phyloP scores from a whole-genome alignment of 2,113 vertebrate genomes.

The Hyperopisus bebe region DNA sequence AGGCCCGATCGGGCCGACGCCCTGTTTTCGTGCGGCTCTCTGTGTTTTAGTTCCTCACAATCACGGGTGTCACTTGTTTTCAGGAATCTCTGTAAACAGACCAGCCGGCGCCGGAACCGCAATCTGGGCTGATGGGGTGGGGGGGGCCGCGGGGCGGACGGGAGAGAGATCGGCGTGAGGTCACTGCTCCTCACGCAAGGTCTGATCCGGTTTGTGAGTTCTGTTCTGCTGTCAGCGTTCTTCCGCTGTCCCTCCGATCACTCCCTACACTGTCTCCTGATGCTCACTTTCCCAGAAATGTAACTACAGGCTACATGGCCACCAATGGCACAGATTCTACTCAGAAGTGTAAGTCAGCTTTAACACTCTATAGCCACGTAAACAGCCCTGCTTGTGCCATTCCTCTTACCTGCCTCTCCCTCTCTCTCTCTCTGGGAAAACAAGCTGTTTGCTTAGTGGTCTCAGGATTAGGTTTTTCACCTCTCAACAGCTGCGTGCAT shows the following conservation, averaged over 20 bases:
- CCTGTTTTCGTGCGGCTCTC: background rate
- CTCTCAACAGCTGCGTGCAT: conserved; percentile 16
- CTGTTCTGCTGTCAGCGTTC: background rate
- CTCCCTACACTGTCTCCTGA: background rate
- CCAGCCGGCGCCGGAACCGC: background rate
- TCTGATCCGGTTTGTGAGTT: background rate
- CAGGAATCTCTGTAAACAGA: conserved; percentile 15
- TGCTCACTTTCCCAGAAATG: background rate
- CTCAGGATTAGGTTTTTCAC: conserved; percentile 7
- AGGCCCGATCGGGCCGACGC: background rate
- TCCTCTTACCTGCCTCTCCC: background rate
- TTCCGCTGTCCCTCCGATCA: background rate
- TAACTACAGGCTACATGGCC: background rate
- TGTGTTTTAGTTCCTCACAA: conserved; percentile 5
- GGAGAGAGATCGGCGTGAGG: background rate
- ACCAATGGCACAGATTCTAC: background rate
- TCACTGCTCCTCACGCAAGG: background rate
- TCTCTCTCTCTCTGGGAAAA: too few relatives aligned
- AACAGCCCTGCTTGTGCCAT: background rate
- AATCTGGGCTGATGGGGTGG: background rate
- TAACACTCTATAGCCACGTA: background rate
- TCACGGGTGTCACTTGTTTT: conserved; percentile 19
- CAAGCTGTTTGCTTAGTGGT: background rate
- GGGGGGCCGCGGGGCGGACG: background rate
- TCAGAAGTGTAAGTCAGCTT: background rate